Percentiles rank a stretch among this genome's conserved stretches.
Conservation (phyloP, 2,113 vertebrate species). For the Spheniscus mendiculus region DNA sequence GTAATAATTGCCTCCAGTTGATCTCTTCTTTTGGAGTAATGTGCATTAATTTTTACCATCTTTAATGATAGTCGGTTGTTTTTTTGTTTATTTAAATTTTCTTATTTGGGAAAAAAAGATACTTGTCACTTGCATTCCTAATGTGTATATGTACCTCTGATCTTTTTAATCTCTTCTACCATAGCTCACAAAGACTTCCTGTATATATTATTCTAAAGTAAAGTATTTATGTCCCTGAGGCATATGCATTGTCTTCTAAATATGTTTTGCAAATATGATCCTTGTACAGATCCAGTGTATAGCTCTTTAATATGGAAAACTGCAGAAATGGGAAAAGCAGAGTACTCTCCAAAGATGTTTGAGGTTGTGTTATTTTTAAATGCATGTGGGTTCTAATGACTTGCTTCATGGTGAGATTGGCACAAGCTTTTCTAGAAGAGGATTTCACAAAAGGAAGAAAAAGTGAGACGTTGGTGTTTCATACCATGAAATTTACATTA, state of each 20-base stretch:
- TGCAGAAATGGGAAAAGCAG: neutral
- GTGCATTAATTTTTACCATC: neutral
- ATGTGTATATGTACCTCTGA: neutral
- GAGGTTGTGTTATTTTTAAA: neutral
- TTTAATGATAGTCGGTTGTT: neutral
- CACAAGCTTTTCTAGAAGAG: neutral
- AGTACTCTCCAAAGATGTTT: neutral
- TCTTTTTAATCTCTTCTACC: neutral
- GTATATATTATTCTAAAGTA: neutral
- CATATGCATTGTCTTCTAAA: neutral
- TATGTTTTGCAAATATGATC: neutral
- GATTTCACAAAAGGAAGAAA: neutral
- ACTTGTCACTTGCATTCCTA: neutral
- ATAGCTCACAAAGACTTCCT: neutral
- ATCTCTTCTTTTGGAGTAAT: neutral
- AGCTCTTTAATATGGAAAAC: neutral
- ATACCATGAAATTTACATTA: neutral
- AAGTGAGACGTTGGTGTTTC: accelerated
- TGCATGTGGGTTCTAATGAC: neutral
- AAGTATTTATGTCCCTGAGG: neutral
- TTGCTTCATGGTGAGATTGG: neutral
- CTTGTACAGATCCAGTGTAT: neutral
- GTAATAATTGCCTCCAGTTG: neutral
- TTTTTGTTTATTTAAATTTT: neutral
- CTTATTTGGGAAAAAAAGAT: neutral